Percentiles rank a stretch among this genome's conserved stretches.
Conservation (phyloP, 2,888 invertebrate species). For the Callimorpha dominula region DNA sequence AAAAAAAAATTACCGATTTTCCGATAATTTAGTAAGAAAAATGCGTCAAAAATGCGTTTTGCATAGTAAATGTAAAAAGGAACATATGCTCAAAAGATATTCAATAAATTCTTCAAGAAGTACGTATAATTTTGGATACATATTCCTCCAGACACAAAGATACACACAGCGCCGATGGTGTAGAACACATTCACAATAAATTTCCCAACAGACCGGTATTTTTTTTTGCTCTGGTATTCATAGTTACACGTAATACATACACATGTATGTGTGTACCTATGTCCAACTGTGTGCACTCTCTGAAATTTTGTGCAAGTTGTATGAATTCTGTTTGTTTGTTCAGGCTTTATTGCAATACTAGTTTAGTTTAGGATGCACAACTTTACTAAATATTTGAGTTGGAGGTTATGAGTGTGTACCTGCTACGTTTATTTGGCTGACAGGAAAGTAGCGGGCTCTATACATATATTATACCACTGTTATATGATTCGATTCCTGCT, state of each 20-base stretch:
- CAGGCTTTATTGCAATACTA: slow-evolving; percentile 48
- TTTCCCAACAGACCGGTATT: neutral
- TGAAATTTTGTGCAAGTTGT: slow-evolving; percentile 55
- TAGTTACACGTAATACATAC: neutral
- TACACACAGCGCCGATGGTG: neutral
- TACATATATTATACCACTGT: neutral
- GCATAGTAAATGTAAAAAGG: neutral
- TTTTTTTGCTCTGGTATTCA: neutral
- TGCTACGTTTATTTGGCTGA: neutral
- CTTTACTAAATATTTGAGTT: slow-evolving; percentile 4
- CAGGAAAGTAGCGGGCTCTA: neutral
- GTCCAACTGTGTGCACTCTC: slow-evolving; percentile 12
- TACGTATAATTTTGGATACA: neutral
- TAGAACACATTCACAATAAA: neutral
- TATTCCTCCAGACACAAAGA: neutral
- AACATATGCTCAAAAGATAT: neutral
- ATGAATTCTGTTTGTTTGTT: slow-evolving; percentile 55
- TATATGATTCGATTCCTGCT: neutral
- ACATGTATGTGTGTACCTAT: neutral
- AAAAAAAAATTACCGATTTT: neutral
- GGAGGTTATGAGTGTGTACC: slow-evolving; percentile 3
- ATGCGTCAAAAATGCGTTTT: neutral
- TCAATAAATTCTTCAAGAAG: neutral
- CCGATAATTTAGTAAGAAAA: neutral
- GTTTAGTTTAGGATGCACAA: slow-evolving; percentile 34